Conservation (phyloP, 1,140 invertebrate genomes). For the Megathymus violae region DNA sequence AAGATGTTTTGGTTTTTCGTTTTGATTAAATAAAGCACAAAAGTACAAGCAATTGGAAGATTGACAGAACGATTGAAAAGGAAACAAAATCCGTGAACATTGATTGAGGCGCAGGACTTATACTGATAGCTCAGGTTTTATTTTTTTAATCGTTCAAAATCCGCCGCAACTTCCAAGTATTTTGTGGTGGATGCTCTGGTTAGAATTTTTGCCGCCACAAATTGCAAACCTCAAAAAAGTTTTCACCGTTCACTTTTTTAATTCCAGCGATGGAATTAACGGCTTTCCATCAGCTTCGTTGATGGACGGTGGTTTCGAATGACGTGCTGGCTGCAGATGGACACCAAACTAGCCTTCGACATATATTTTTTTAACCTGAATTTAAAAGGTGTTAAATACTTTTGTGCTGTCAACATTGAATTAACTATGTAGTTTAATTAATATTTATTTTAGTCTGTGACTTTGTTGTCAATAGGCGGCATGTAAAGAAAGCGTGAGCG, state of each 20-base stretch:
- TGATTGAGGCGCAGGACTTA: conserved; percentile 14
- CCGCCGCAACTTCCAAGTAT: conserved; percentile 3
- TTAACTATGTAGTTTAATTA: too few relatives aligned
- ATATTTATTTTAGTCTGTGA: too few relatives aligned
- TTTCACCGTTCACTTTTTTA: conserved; percentile 16
- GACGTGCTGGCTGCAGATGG: too few relatives aligned
- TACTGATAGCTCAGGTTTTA: conserved; percentile 13
- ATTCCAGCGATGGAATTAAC: conserved; percentile 13
- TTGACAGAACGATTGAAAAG: not conserved
- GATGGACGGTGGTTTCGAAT: conserved; percentile 14
- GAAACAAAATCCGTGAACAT: conserved; percentile 11
- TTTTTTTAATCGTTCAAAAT: conserved; percentile 22
- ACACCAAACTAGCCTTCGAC: too few relatives aligned
- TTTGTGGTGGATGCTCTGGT: conserved; percentile 13
- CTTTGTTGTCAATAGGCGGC: too few relatives aligned
- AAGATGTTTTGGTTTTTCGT: too few relatives aligned
- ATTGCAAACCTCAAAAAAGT: conserved; percentile 28
- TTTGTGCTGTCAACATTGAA: too few relatives aligned
- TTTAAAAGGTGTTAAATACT: too few relatives aligned
- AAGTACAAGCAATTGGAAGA: not conserved
- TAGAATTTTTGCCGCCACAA: conserved; percentile 17
- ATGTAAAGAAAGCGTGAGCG: too few relatives aligned
- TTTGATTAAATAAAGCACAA: too few relatives aligned
- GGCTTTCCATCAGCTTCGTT: conserved; percentile 19
- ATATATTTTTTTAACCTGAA: too few relatives aligned